Evolutionary conservation across 2,797 vertebrate species (phyloP), one percentile per base, ranked within the genome.

Genomic region (Picus viridis): DNA sequence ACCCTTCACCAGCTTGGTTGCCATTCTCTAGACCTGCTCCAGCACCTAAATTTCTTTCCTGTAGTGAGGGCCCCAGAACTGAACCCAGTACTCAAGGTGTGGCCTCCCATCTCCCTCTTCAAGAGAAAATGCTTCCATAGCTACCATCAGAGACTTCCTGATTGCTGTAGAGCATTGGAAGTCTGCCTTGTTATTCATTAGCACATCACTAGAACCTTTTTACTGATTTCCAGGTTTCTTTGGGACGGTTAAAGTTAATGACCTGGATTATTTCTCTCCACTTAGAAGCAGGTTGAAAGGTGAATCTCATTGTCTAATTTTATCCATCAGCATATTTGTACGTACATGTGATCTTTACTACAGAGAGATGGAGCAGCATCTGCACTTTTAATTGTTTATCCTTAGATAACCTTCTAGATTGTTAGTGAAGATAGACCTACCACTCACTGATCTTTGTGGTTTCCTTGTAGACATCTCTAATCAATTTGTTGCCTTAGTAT

Each of bases 321-420:
- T 81, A n/a, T 87, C 63, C 90, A 62, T 47, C 39, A 54, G 26
- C 57, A 39, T 85, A 59, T 92, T 85, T 53, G 23, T 56, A 72
- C 70, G 17, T 57, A 45, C 79, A 87, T 74, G 62, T 86, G 88
- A 68, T 79, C 83, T 94, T 89, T 88, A 88, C 6, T 16, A 72
- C 77, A 61, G 0, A 58, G 63, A 75, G 68, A 56, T 65, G 74
- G 76, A 75, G 41, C 68, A 84, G 76, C 90, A 79, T 91, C 85
- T 95, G 64, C 58, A 74, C 72, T 85, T 91, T 71, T 90, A 91
- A 91, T 96, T 94, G 51, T 89, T 94, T 95, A 89, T 93, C 87
- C 94, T 89, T 74, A 96, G 80, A 82, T 96, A 95, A 95, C 92
- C 93, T 93, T 93, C 64, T 88, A 94, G 92, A 95, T 95, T 56